Conservation (phyloP, 2,888 invertebrate genomes). For the Xanthostigma xanthostigma region DNA sequence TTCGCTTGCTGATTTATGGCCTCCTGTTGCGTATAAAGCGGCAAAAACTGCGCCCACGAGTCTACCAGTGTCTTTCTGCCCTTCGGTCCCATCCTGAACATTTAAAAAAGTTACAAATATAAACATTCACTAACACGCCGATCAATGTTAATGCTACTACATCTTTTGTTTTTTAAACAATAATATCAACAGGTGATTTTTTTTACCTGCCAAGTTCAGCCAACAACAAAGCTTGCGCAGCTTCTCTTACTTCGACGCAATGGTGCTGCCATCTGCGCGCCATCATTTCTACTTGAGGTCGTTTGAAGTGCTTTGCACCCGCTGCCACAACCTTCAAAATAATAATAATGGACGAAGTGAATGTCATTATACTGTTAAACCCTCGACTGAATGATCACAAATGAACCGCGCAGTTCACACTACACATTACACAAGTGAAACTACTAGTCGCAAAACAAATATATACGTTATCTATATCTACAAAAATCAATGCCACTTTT, state of each 20-base stretch:
- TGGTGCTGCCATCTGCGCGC: conserved; percentile 98
- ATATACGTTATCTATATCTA: no score
- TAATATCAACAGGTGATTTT: neutral
- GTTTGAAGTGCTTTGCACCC: conserved; percentile 68
- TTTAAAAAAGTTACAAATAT: no score
- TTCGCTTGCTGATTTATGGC: conserved; percentile 55
- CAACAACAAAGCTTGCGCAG: conserved; percentile 85
- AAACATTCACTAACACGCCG: no score
- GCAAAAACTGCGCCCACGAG: conserved; percentile 91
- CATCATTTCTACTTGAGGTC: conserved; percentile 95
- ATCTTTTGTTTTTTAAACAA: neutral
- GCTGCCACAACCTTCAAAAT: conserved; percentile 25
- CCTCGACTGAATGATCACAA: no score
- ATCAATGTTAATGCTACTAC: no score
- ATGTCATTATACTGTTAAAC: no score
- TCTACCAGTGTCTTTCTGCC: conserved; percentile 88
- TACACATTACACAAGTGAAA: no score
- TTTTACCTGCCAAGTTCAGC: conserved; percentile 73
- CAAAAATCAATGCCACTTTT: no score
- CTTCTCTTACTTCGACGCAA: conserved; percentile 92
- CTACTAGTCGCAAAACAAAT: no score
- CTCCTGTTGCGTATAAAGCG: conserved; percentile 69
- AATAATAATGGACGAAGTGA: conserved; percentile 2
- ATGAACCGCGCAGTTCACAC: no score
- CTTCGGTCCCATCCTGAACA: conserved; percentile 58